These are phyloP conservation scores for Acropora yongei DNA, from an alignment of 64 coral and sea anemone species.

Conservation along the genomic window DNA sequence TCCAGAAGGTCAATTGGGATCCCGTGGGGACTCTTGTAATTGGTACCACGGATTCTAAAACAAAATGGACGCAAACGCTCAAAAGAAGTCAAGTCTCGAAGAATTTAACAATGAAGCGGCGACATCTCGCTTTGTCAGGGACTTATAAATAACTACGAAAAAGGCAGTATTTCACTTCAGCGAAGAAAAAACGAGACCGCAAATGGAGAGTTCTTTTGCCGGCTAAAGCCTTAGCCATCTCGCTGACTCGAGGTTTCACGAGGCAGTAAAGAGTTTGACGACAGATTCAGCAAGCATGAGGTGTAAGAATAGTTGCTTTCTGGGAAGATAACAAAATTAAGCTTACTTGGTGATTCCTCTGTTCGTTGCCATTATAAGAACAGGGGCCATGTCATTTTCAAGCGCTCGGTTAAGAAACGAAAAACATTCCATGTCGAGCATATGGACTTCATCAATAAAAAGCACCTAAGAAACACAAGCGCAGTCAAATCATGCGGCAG, in stretches of 20 bases:
- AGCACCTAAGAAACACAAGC: conserved; percentile 66
- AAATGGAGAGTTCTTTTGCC: too few species aligned
- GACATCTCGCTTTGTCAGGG: too few species aligned
- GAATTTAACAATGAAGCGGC: too few species aligned
- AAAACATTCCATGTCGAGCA: conserved; percentile 99
- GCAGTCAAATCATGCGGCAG: background rate
- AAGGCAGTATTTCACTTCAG: too few species aligned
- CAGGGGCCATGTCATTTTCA: conserved; percentile 98
- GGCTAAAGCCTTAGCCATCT: too few species aligned
- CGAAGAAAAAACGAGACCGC: too few species aligned
- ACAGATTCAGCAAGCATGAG: too few species aligned
- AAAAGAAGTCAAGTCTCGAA: too few species aligned
- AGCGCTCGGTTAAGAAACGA: conserved; percentile 98
- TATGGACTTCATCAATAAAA: conserved; percentile 98
- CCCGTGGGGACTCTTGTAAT: conserved; percentile 98
- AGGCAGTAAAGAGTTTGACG: too few species aligned
- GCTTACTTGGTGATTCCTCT: conserved; percentile 99
- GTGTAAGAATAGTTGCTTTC: too few species aligned
- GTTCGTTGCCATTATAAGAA: conserved; percentile 99
- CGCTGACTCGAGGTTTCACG: too few species aligned
- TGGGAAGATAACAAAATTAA: background rate
- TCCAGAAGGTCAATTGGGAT: conserved; percentile 96
- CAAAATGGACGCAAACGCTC: background rate
- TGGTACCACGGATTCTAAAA: conserved; percentile 97
- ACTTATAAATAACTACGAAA: too few species aligned